phyloP scores from a whole-genome alignment of 1,140 invertebrate species.

The Steinernema feltiae region DNA sequence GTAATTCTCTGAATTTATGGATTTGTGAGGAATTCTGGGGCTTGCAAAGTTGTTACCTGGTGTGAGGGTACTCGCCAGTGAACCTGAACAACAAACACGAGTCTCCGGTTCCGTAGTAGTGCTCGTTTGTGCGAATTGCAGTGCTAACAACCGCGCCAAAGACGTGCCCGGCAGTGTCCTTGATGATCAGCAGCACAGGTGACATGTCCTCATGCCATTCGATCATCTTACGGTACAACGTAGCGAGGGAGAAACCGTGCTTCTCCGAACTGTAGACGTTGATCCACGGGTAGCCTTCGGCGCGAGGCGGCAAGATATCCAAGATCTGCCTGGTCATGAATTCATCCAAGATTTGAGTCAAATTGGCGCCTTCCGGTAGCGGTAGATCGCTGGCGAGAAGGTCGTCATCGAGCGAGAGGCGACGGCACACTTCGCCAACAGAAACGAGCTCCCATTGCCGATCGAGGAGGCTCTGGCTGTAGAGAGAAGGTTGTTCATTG shows the following conservation, averaged over 20 bases:
- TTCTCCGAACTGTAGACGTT: constrained; percentile 88
- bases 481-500: constrained; percentile 21
- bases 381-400: constrained; percentile 49
- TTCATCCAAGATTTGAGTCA: constrained; percentile 53
- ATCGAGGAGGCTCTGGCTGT: constrained; percentile 37
- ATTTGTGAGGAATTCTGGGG: too few relatives aligned
- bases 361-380: constrained; percentile 50
- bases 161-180: constrained; percentile 66
- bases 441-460: constrained; percentile 60
- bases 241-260: constrained; percentile 93
- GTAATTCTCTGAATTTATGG: constrained; percentile 63
- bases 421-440: constrained; percentile 59
- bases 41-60: constrained; percentile 36
- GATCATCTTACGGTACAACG: constrained; percentile 69
- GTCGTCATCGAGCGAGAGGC: constrained; percentile 54
- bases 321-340: constrained; percentile 57
- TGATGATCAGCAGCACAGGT: constrained; percentile 52
- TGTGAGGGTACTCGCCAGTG: constrained; percentile 60
- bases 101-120: constrained; percentile 97
- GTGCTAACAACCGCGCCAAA: constrained; percentile 93
- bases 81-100: constrained; percentile 87
- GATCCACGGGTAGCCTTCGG: constrained; percentile 88
- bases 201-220: constrained; percentile 57
- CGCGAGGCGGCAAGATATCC: constrained; percentile 74
- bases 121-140: constrained; percentile 79